These are phyloP conservation scores for Triplophysa dalaica DNA, from an alignment of 2,113 vertebrate genomes.

Conservation along the genomic window DNA sequence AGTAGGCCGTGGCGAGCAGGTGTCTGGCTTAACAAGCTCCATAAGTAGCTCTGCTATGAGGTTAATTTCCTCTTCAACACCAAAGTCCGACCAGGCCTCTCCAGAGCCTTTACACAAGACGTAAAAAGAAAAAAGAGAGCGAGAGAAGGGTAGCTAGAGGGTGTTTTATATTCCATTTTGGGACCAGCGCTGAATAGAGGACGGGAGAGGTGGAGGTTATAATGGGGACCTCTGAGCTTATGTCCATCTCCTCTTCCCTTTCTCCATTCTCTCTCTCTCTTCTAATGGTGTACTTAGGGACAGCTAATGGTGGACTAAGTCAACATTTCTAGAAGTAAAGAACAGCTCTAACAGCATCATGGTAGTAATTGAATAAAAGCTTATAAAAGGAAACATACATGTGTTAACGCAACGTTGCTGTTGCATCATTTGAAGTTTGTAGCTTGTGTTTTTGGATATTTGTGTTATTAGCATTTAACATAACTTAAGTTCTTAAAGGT, in stretches of 20 bases:
- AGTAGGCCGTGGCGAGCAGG: slow-evolving; percentile 51
- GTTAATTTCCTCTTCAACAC: slow-evolving; percentile 64
- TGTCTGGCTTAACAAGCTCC: slow-evolving; percentile 66
- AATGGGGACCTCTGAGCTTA: slow-evolving; percentile 44
- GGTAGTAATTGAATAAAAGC: slow-evolving; percentile 16
- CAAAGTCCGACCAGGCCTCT: slow-evolving; percentile 46
- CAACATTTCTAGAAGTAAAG: slow-evolving; percentile 15
- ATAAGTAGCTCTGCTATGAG: slow-evolving; percentile 55
- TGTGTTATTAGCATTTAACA: too few species aligned
- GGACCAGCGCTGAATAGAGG: slow-evolving; percentile 28
- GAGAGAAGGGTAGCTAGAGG: background rate
- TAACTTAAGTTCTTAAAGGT: background rate
- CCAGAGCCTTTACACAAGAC: slow-evolving; percentile 15
- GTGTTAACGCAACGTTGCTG: slow-evolving; percentile 1
- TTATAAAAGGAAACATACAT: slow-evolving; percentile 17
- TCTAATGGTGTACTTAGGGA: slow-evolving; percentile 23
- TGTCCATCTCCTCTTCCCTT: slow-evolving; percentile 11
- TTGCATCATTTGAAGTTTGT: slow-evolving; percentile 1
- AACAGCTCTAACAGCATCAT: background rate
- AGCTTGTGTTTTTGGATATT: slow-evolving; percentile 27
- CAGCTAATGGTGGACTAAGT: slow-evolving; percentile 30
- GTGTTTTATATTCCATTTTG: slow-evolving; percentile 37
- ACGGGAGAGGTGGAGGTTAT: slow-evolving; percentile 36
- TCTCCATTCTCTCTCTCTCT: background rate
- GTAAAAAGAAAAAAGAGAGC: background rate